phyloP scores from a whole-genome alignment of 2,797 vertebrate genomes.

The Syngnathus rostellatus region DNA sequence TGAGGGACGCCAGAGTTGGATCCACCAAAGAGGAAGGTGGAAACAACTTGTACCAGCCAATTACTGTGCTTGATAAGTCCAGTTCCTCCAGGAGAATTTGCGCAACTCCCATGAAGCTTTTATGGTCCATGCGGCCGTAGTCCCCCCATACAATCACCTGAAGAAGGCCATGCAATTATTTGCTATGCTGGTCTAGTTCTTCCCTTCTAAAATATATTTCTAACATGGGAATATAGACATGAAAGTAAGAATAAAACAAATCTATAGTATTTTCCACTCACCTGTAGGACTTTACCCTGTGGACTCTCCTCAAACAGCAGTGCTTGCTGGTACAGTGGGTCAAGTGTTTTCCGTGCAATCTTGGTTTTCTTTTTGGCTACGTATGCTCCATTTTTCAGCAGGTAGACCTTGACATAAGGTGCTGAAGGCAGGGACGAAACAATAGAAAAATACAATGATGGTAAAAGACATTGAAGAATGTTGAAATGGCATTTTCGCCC shows the following conservation, averaged over 20 bases:
- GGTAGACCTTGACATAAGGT: conserved; percentile 96
- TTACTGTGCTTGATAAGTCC: conserved; percentile 95
- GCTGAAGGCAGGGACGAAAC: conserved; percentile 64
- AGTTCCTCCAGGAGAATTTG: conserved; percentile 97
- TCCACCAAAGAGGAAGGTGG: conserved; percentile 96
- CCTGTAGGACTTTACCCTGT: conserved; percentile 98
- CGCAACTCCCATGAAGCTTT: conserved; percentile 99
- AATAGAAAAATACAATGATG: too few species aligned
- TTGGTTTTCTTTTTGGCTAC: conserved; percentile 99
- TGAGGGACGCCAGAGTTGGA: conserved; percentile 90
- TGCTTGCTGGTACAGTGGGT: conserved; percentile 95
- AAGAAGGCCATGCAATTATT: conserved; percentile 11
- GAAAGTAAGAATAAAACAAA: conserved; percentile 5
- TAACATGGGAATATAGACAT: neutral
- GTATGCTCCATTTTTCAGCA: conserved; percentile 93
- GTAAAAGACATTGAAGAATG: neutral
- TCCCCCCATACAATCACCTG: conserved; percentile 99
- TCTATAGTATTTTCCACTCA: conserved; percentile 52
- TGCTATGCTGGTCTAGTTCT: neutral
- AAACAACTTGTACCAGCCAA: conserved; percentile 99
- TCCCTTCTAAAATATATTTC: neutral
- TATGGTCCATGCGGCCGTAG: conserved; percentile 98
- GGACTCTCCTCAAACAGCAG: conserved; percentile 94
- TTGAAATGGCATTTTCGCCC: neutral
- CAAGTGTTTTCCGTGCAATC: conserved; percentile 96